phyloP scores from a whole-genome alignment of 2,113 vertebrate genomes.

The Tyto alba region DNA sequence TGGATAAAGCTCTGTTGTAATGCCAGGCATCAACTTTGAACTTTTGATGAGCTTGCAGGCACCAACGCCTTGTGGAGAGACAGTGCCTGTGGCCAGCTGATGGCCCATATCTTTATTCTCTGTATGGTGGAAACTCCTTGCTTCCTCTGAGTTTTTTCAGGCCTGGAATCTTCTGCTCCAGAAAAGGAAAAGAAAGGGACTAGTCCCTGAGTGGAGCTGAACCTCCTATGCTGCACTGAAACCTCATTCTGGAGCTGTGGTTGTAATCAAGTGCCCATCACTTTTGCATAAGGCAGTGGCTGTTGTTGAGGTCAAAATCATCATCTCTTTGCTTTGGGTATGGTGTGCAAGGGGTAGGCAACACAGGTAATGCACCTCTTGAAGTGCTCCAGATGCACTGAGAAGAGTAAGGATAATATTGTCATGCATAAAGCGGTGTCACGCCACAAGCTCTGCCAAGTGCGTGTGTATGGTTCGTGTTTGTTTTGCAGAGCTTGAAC shows the following conservation, averaged over 20 bases:
- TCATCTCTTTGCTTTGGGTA: neutral
- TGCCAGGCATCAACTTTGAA: neutral
- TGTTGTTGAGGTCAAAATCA: neutral
- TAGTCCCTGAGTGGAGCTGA: neutral
- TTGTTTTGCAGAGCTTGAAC: neutral
- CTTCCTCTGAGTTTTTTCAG: neutral
- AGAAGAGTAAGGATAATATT: neutral
- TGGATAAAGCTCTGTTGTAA: neutral
- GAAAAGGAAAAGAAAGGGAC: neutral
- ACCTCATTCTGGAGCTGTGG: accelerated
- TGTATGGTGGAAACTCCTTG: neutral
- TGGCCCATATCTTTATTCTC: neutral
- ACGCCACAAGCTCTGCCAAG: neutral
- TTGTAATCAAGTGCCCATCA: accelerated
- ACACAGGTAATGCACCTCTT: accelerated
- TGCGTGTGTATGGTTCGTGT: accelerated
- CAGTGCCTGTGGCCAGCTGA: neutral
- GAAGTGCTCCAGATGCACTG: neutral
- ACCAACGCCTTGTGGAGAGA: accelerated
- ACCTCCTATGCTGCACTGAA: accelerated
- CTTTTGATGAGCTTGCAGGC: neutral
- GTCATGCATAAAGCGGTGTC: accelerated
- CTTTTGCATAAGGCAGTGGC: neutral
- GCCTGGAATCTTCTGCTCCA: neutral
- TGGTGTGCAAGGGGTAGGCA: accelerated